Base-by-base conservation (phyloP, 1,140 invertebrate species). In the Parapsyche elsis region DNA sequence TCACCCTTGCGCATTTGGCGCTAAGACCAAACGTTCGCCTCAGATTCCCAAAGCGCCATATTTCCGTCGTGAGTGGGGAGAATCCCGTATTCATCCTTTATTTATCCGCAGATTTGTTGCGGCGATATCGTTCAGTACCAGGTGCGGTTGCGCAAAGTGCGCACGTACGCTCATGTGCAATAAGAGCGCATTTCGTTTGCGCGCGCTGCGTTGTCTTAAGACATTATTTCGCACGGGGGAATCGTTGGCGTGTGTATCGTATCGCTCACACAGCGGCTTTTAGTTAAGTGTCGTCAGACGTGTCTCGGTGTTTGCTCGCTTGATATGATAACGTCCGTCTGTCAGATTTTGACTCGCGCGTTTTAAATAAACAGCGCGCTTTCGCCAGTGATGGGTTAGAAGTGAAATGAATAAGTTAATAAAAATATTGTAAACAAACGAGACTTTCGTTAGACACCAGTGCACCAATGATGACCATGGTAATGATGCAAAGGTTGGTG, bases 401-500 rank as follows among this genome's bases (percentile, higher is more conserved):
- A 53, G 30, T 14, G 38, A 16, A 76, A 9, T 19, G 57, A 9
- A 19, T 19, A 7, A 38, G 30, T 38, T 38, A 38, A 38, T 4
- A 38, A 38, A 38, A 53, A 5, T 53, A 12, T 53, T 46, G 45
- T 12, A 46, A 46, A 46, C 12, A 7, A 16, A 16, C 2, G 16
- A 53, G 10, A 53, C 12, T 53, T 53, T 53, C 12, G 10, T 53
- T 4, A 67, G 61, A 23, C 61, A 67, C 21, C 2, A 12, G 61
- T 44, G 76, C 12, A 1, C 14, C 79, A 84, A 86, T 86, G 84
- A 88, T 88, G 88, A 88, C 88, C 85, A 88, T 88, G 88, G 84
- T 88, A 84, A 88, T 87, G 86, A 88, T 88, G 87, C 87, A 88
- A 84, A 84, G 87, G 77, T 83, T 86, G 57, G 84, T 85, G 24